These are phyloP conservation scores for Hypothenemus hampei DNA, from an alignment of 1,140 invertebrate genomes.

Conservation along the genomic window DNA sequence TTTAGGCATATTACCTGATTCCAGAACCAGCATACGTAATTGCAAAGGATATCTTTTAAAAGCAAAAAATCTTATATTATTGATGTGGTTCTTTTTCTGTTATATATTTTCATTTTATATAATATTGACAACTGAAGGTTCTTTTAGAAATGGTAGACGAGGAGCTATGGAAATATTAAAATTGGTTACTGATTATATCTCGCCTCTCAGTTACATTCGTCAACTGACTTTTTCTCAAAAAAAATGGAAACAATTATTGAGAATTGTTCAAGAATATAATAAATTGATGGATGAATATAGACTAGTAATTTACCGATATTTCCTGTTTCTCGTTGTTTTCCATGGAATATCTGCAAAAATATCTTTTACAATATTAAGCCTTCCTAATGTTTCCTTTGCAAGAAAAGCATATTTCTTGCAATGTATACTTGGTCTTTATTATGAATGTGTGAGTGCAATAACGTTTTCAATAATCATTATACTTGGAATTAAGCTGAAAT, in stretches of 20 bases:
- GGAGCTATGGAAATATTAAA: conserved; percentile 1
- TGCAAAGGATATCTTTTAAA: not conserved
- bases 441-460: not conserved
- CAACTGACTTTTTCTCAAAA: not conserved
- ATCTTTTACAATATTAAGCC: not conserved
- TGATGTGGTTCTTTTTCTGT: not conserved
- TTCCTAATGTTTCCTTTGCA: not conserved
- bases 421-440: not conserved
- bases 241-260: conserved; percentile 2
- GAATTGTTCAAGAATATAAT: not conserved
- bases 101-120: not conserved
- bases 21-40: not conserved
- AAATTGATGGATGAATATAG: not conserved
- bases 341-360: not conserved
- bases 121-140: not conserved
- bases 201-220: not conserved
- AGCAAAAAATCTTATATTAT: not conserved
- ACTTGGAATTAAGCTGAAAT: not conserved
- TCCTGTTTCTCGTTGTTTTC: not conserved
- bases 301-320: not conserved
- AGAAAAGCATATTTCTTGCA: not conserved
- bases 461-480: not conserved
- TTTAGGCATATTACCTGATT: conserved; percentile 4
- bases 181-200: not conserved
- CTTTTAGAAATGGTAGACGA: not conserved